These are phyloP conservation scores for Macrosoma leucophasiata DNA, from an alignment of 2,888 invertebrate species.

Conservation along the genomic window DNA sequence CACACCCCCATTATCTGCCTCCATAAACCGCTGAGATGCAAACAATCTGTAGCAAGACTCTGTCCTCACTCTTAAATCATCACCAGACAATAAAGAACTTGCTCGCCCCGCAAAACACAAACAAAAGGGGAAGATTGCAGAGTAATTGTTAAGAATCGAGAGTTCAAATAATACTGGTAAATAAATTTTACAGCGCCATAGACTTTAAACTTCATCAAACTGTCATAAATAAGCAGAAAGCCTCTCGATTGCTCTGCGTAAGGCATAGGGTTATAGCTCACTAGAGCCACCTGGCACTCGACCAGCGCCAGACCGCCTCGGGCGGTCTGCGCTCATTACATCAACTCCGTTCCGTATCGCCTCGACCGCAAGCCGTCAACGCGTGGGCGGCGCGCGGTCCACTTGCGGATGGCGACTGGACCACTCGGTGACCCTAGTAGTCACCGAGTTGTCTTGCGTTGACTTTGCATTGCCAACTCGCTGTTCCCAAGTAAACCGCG, in stretches of 20 bases:
- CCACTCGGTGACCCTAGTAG: too few species aligned
- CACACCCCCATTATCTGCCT: constrained; percentile 56
- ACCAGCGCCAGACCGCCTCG: too few species aligned
- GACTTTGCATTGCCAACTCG: too few species aligned
- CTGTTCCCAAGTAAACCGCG: too few species aligned
- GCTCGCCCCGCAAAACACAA: constrained; percentile 18
- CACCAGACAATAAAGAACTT: constrained; percentile 35
- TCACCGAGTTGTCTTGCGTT: too few species aligned
- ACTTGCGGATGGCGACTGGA: too few species aligned
- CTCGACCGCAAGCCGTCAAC: too few species aligned
- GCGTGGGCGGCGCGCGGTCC: too few species aligned
- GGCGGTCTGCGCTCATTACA: too few species aligned
- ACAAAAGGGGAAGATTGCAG: constrained; percentile 6
- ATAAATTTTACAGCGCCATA: constrained; percentile 48
- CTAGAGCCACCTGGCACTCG: too few species aligned
- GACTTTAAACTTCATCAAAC: constrained; percentile 59
- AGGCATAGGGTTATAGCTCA: too few species aligned
- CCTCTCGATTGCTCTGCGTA: constrained; percentile 26
- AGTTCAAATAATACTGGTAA: constrained; percentile 34
- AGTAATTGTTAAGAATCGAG: constrained; percentile 15
- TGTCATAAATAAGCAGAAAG: constrained; percentile 50
- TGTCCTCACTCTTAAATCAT: constrained; percentile 47
- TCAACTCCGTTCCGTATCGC: too few species aligned
- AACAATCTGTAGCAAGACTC: constrained; percentile 52
- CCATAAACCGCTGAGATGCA: constrained; percentile 60